phyloP scores from a whole-genome alignment of 2,888 invertebrate genomes.

The Drosophila crucigera region DNA sequence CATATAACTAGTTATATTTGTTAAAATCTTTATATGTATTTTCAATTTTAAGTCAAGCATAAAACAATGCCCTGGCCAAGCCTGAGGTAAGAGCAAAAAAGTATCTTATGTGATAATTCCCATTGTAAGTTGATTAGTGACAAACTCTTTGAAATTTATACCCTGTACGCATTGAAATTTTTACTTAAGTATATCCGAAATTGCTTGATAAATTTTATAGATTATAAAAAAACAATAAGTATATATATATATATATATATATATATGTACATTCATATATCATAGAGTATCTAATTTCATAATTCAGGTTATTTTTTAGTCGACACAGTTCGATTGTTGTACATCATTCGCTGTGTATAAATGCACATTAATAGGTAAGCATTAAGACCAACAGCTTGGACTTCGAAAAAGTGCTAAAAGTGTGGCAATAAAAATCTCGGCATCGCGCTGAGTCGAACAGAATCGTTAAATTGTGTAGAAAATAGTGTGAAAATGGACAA shows the following conservation, averaged over 20 bases:
- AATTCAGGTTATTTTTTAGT: slow-evolving; percentile 7
- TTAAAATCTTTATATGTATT: neutral
- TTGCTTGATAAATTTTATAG: neutral
- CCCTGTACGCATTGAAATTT: neutral
- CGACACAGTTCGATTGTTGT: neutral
- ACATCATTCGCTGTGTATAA: slow-evolving; percentile 17
- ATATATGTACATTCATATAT: neutral
- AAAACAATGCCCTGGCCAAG: slow-evolving; percentile 12
- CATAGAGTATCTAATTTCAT: neutral
- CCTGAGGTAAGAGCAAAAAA: slow-evolving; percentile 1
- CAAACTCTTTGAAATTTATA: slow-evolving; percentile 30
- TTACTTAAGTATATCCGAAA: neutral
- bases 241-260: neutral
- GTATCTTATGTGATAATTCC: slow-evolving; percentile 52
- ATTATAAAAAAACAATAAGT: neutral
- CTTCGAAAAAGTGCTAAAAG: slow-evolving; percentile 65
- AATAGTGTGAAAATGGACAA: slow-evolving; percentile 75
- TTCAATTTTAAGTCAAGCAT: slow-evolving; percentile 40
- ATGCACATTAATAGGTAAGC: slow-evolving; percentile 53
- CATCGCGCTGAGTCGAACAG: slow-evolving; percentile 51
- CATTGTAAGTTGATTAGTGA: slow-evolving; percentile 40
- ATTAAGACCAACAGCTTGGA: slow-evolving; percentile 28
- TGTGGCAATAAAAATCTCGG: slow-evolving; percentile 69
- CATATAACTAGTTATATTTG: neutral
- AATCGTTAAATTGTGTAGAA: slow-evolving; percentile 78